Conservation (phyloP, 2,888 invertebrate genomes). For the Allygus modestus region DNA sequence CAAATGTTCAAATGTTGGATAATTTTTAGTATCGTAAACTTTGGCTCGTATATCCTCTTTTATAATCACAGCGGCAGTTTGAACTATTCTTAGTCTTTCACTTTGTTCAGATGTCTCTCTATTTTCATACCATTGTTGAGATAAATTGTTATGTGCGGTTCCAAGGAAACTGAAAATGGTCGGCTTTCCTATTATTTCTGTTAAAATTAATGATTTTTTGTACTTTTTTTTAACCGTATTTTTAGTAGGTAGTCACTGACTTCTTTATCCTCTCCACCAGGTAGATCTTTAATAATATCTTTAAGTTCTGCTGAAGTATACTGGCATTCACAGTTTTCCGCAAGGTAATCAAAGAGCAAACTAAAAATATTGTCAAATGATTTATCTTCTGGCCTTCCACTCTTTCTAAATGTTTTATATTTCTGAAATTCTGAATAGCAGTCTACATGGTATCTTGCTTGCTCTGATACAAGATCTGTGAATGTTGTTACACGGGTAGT, state of each 20-base stretch:
- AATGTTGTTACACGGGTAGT: neutral
- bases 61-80: slow-evolving; percentile 72
- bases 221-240: neutral
- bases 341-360: neutral
- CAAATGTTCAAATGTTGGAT: slow-evolving; percentile 69
- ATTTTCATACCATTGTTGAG: slow-evolving; percentile 69
- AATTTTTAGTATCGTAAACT: slow-evolving; percentile 70
- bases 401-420: neutral
- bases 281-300: neutral
- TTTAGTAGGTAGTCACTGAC: neutral
- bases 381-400: neutral
- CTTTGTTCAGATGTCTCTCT: slow-evolving; percentile 68
- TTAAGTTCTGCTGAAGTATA: neutral
- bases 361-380: neutral
- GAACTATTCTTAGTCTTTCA: slow-evolving; percentile 71
- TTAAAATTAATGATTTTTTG: neutral
- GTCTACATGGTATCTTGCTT: slow-evolving; percentile 6
- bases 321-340: slow-evolving; percentile 3
- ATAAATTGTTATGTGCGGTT: slow-evolving; percentile 52
- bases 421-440: neutral
- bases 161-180: slow-evolving; percentile 40
- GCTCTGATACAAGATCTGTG: neutral
- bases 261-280: neutral
- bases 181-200: neutral
- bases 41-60: slow-evolving; percentile 71